Evolutionary conservation across 1,140 invertebrate species (phyloP).

Genomic region (Mycetomoellerius zeteki): DNA sequence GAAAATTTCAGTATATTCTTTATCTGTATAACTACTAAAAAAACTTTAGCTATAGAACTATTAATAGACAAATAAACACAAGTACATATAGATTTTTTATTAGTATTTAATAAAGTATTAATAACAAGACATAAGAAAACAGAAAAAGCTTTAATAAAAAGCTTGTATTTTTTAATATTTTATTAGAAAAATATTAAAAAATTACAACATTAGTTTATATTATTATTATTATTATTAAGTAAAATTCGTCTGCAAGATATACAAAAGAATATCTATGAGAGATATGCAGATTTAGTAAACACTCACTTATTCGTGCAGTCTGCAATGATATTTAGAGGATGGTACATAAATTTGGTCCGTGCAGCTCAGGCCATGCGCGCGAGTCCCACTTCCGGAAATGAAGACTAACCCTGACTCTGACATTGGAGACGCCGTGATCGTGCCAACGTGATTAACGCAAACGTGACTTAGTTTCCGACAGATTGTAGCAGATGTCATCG

Average conservation of each 20-base stretch:
- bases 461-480: conserved; percentile 76
- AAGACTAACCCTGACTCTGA: conserved; percentile 70
- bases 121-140: no score
- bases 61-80: background rate
- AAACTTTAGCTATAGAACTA: background rate
- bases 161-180: background rate
- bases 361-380: background rate
- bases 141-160: no score
- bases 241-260: background rate
- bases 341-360: background rate
- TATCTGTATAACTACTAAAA: background rate
- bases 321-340: background rate
- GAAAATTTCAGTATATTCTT: background rate
- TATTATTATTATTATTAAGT: no score
- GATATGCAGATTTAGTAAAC: no score
- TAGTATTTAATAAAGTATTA: background rate
- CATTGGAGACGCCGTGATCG: conserved; percentile 66
- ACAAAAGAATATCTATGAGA: background rate
- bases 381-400: conserved; percentile 23
- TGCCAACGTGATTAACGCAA: conserved; percentile 74
- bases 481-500: conserved; percentile 75
- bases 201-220: background rate
- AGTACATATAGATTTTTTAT: background rate
- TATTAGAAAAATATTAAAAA: background rate
- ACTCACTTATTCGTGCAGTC: background rate